Evolutionary conservation across 2,113 vertebrate genomes (phyloP).

Genomic region (Stigmatopora nigra): DNA sequence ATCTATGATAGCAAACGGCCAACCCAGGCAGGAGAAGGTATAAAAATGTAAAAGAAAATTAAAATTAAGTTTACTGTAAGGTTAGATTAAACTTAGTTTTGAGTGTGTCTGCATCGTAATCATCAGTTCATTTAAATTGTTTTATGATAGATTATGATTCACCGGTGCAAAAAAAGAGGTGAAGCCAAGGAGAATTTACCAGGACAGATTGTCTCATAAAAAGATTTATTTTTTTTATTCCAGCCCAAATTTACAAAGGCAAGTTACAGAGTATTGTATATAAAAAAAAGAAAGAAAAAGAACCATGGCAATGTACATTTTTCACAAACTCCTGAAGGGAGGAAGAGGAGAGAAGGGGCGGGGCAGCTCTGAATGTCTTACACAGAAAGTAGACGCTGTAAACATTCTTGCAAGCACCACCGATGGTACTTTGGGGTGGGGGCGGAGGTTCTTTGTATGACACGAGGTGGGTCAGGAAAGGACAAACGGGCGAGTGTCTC

Average conservation of each 20-base stretch:
- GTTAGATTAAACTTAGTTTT: too few species aligned
- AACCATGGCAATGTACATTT: slow-evolving; percentile 95
- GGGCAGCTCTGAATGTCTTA: slow-evolving; percentile 75
- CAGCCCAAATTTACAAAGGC: slow-evolving; percentile 94
- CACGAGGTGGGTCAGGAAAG: slow-evolving; percentile 56
- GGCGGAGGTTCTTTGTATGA: slow-evolving; percentile 40
- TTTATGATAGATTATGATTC: too few species aligned
- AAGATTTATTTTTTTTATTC: slow-evolving; percentile 90
- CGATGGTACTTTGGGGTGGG: slow-evolving; percentile 53
- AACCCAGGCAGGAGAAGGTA: too few species aligned
- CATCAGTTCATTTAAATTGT: too few species aligned
- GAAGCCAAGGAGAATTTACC: slow-evolving; percentile 38
- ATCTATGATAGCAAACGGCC: too few species aligned
- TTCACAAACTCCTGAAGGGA: slow-evolving; percentile 80
- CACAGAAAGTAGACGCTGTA: slow-evolving; percentile 78
- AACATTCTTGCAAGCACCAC: slow-evolving; percentile 77
- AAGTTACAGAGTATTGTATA: slow-evolving; percentile 92
- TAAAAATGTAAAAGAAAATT: too few species aligned
- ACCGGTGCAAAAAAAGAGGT: too few species aligned
- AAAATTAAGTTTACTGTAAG: too few species aligned
- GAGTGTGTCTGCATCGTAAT: too few species aligned
- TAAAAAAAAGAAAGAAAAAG: slow-evolving; percentile 82
- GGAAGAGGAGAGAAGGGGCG: slow-evolving; percentile 46
- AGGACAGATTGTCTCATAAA: slow-evolving; percentile 92
- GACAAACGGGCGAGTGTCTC: slow-evolving; percentile 55